These are phyloP conservation scores for Rhopilema esculentum DNA, from an alignment of 30 jellyfish, hydroid and myxozoan genomes.

Conservation along the genomic window DNA sequence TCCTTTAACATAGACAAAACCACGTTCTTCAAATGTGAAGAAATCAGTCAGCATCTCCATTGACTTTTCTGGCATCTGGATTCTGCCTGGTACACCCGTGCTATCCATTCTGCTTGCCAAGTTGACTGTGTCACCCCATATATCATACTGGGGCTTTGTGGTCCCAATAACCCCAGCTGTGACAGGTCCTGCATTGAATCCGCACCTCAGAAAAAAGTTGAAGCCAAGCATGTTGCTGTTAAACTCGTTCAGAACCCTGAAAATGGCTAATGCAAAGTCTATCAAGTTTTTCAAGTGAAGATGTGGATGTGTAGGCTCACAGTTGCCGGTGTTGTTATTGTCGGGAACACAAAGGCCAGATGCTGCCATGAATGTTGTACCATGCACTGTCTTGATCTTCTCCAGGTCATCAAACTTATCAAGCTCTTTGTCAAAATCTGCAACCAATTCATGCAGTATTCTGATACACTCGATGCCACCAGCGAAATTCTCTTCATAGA, in stretches of 20 bases:
- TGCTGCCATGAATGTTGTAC: constrained; percentile 99
- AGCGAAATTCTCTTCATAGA: constrained; percentile 94
- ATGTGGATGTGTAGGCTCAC: constrained; percentile 66
- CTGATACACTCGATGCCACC: constrained; percentile 99
- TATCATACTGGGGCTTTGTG: constrained; percentile 98
- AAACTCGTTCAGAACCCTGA: constrained; percentile 87
- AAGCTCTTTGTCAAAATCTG: constrained; percentile 97
- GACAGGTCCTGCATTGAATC: constrained; percentile 99
- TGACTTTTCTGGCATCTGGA: constrained; percentile 93
- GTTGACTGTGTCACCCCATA: constrained; percentile 99
- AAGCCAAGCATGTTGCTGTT: constrained; percentile 97
- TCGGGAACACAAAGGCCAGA: constrained; percentile 85
- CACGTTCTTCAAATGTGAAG: constrained; percentile 88
- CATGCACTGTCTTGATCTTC: constrained; percentile 97
- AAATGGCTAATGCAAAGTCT: constrained; percentile 90
- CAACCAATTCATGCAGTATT: constrained; percentile 93
- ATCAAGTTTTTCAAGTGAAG: constrained; percentile 83
- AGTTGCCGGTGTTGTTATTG: constrained; percentile 21
- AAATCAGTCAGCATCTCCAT: constrained; percentile 90
- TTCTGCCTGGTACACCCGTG: constrained; percentile 93
- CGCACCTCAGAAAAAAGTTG: constrained; percentile 87
- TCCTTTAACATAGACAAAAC: constrained; percentile 90
- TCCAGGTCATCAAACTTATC: constrained; percentile 95
- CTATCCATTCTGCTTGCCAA: constrained; percentile 98
- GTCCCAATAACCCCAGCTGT: constrained; percentile 99